Base-by-base conservation (phyloP, 2,888 invertebrate genomes). In the Drosophila yooni region DNA sequence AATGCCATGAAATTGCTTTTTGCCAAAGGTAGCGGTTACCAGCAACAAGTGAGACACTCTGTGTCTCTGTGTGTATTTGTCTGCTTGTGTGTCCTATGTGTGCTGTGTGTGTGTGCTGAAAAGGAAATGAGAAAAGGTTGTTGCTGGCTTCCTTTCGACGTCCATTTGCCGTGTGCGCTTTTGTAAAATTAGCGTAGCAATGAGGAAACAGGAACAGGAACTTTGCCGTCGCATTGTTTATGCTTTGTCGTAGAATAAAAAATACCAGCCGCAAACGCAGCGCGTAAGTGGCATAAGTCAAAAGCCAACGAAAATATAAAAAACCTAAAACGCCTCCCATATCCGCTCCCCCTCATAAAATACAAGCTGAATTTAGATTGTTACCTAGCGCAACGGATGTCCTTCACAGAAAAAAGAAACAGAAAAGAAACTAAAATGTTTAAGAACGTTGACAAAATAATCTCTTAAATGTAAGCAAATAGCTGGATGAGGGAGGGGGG, bases 81-180 rank as follows among this genome's bases (percentile, higher is more conserved):
- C 33, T 66, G 43, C 43, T 13, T 60, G 27, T 34, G 46, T 31
- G 46, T 43, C 31, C 66, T 53, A 57, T 31, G 46, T 46, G 43
- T 46, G 53, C 63, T 53, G 60, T 63, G 29, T 64, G 29, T 48
- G 50, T 34, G 48, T 38, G 54, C 60, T 52, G 51, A 15, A 68
- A 76, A 83, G 89, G 88, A 87, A 89, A 89, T 87, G 83, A 88
- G 89, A 89, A 87, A 89, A 87, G 82, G 89, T 85, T 85, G 83
- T 78, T 82, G 68, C 70, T 66, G 73, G 77, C 89, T 83, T 80
- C 82, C 82, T 77, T 82, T 82, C 74, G 65, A n/a, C 72, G 80
- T 25, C 46, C 67, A 79, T 54, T 54, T 36, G 34, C 64, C 75
- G 51, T 73, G 78, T 71, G 76, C 68, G 64, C 72, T 75, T 80